Percentiles rank a stretch among this genome's conserved stretches.
phyloP scores from a whole-genome alignment of 2,113 vertebrate genomes.

The Fregetta grallaria region DNA sequence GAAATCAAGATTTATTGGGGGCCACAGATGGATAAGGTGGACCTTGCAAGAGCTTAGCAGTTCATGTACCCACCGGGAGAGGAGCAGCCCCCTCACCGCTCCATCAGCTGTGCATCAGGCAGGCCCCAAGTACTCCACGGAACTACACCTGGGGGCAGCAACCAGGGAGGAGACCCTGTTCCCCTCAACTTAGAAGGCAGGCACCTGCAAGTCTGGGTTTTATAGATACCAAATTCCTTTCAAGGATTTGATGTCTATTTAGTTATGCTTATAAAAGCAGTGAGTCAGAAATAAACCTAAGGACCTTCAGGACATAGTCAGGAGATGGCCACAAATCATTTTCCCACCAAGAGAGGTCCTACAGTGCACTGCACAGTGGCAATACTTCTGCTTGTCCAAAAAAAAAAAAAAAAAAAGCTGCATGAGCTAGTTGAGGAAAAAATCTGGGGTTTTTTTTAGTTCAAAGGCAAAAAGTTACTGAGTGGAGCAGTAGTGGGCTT shows the following conservation, averaged over 20 bases:
- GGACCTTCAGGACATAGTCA: neutral
- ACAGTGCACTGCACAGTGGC: neutral
- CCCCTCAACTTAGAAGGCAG: neutral
- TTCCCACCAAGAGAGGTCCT: neutral
- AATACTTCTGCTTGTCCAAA: neutral
- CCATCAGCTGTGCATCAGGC: neutral
- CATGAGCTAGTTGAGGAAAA: neutral
- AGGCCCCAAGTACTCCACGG: no score
- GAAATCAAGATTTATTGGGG: neutral
- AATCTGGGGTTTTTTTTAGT: neutral
- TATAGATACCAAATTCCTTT: neutral
- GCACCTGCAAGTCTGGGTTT: neutral
- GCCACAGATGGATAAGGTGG: neutral
- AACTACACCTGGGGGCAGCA: neutral
- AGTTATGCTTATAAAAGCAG: neutral
- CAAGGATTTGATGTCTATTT: neutral
- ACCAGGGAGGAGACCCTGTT: neutral
- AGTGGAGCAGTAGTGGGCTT: neutral
- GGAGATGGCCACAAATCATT: neutral
- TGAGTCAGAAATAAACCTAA: neutral
- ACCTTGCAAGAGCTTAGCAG: neutral
- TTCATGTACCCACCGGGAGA: neutral
- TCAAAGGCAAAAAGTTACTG: neutral
- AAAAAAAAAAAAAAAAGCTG: neutral
- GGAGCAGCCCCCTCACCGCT: neutral